A percentile compares a stretch with the other conserved stretches of the same genome.
phyloP scores from a whole-genome alignment of 2,113 vertebrate species.

The Hoplias malabaricus region DNA sequence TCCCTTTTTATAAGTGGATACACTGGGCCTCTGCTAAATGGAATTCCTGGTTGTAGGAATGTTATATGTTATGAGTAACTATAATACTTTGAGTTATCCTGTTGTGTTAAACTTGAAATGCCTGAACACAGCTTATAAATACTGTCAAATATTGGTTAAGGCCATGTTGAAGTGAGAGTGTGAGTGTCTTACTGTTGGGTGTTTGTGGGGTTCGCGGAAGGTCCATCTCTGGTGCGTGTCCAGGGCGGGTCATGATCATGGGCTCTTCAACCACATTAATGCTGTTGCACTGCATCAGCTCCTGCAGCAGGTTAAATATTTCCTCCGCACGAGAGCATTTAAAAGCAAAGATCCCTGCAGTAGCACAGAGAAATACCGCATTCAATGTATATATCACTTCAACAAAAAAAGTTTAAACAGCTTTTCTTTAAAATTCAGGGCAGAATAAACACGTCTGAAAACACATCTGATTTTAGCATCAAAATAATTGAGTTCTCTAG shows the following conservation, averaged over 20 bases:
- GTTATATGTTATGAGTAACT: background rate
- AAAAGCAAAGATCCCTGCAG: conserved; percentile 95
- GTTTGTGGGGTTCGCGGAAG: conserved; percentile 83
- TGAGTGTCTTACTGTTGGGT: conserved; percentile 79
- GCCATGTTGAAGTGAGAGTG: conserved; percentile 29
- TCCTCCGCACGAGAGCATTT: conserved; percentile 96
- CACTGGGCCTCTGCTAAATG: background rate
- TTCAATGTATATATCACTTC: background rate
- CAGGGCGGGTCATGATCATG: conserved; percentile 83
- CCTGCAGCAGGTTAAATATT: conserved; percentile 97
- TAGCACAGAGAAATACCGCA: conserved; percentile 9
- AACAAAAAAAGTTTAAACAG: background rate
- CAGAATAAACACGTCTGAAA: too few relatives aligned
- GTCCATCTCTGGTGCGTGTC: conserved; percentile 82
- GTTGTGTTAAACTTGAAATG: background rate
- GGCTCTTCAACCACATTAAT: conserved; percentile 97
- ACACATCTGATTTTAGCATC: background rate
- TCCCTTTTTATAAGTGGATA: too few relatives aligned
- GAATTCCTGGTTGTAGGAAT: background rate
- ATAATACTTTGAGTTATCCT: too few relatives aligned
- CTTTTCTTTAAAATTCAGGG: background rate
- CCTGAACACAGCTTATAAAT: background rate
- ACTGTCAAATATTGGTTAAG: background rate
- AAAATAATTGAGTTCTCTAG: background rate
- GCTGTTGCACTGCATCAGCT: conserved; percentile 98